Percentiles rank a stretch among this genome's conserved stretches.
Conservation (phyloP, 2,888 invertebrate genomes). For the Eumacrocentrus americanus region DNA sequence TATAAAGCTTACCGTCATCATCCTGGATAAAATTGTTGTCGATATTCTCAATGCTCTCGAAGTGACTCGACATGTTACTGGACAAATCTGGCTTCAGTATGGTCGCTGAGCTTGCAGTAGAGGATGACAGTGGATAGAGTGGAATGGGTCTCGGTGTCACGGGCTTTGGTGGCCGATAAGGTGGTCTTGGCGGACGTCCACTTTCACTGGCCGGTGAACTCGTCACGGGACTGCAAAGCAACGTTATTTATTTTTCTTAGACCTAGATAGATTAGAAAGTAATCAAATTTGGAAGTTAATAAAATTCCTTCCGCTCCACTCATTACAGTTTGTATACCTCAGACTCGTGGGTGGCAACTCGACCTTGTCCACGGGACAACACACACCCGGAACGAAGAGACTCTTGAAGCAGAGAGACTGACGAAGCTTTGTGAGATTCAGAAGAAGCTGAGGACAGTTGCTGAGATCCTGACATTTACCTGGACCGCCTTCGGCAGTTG, state of each 20-base stretch:
- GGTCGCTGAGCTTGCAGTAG: slow-evolving; percentile 30
- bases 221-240: slow-evolving; percentile 34
- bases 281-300: slow-evolving; percentile 4
- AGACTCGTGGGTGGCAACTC: slow-evolving; percentile 19
- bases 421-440: slow-evolving; percentile 80
- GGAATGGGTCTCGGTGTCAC: slow-evolving; percentile 64
- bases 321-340: slow-evolving; percentile 25
- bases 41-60: slow-evolving; percentile 33
- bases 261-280: slow-evolving; percentile 8
- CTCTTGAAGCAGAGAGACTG: slow-evolving; percentile 91
- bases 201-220: slow-evolving; percentile 36
- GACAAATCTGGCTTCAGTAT: slow-evolving; percentile 37
- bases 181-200: slow-evolving; percentile 64
- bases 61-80: slow-evolving; percentile 32
- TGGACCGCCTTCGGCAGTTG: slow-evolving; percentile 78
- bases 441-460: slow-evolving; percentile 82
- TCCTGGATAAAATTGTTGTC: slow-evolving; percentile 58
- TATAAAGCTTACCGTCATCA: slow-evolving; percentile 50
- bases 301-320: slow-evolving; percentile 43
- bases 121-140: slow-evolving; percentile 48
- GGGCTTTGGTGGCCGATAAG: slow-evolving; percentile 52
- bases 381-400: slow-evolving; percentile 89
- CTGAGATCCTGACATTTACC: slow-evolving; percentile 89
- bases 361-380: slow-evolving; percentile 71
- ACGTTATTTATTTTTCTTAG: slow-evolving; percentile 17